Percentiles rank a stretch among this genome's conserved stretches.
Evolutionary conservation across 2,113 vertebrate species (phyloP).

Genomic region (Phrynosoma blainvillii): DNA sequence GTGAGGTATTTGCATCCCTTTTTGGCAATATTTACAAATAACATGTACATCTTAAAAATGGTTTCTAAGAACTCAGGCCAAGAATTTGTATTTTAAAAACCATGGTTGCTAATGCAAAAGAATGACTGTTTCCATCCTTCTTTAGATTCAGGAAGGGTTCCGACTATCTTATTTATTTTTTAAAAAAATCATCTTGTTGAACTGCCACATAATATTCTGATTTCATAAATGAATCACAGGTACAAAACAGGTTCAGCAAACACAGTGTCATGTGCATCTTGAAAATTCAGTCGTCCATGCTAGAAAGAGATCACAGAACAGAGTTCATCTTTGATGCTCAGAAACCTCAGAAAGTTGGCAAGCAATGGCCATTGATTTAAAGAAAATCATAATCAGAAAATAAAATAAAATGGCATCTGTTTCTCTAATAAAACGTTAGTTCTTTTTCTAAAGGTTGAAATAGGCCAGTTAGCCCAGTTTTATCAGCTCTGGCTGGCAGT

Average conservation of each 20-base stretch:
- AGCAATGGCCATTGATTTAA: conserved; percentile 45
- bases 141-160: neutral
- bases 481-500: too few species aligned
- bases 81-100: conserved; percentile 11
- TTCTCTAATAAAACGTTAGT: conserved; percentile 36
- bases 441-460: too few species aligned
- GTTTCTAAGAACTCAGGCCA: neutral
- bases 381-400: conserved; percentile 49
- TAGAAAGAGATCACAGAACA: conserved; percentile 57
- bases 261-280: conserved; percentile 48
- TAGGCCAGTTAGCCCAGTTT: too few species aligned
- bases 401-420: conserved; percentile 45
- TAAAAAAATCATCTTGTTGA: conserved; percentile 4
- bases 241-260: conserved; percentile 48
- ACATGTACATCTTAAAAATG: neutral
- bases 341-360: conserved; percentile 57
- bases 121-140: conserved; percentile 11
- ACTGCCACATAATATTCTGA: neutral
- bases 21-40: neutral
- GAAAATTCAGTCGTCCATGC: conserved; percentile 43
- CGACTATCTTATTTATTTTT: neutral
- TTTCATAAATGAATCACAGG: conserved; percentile 10
- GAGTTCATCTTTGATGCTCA: conserved; percentile 13
- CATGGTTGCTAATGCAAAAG: neutral
- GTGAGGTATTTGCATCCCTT: conserved; percentile 29